Evolutionary conservation across 2,797 vertebrate species (phyloP).

Genomic region (Silurus aristotelis): DNA sequence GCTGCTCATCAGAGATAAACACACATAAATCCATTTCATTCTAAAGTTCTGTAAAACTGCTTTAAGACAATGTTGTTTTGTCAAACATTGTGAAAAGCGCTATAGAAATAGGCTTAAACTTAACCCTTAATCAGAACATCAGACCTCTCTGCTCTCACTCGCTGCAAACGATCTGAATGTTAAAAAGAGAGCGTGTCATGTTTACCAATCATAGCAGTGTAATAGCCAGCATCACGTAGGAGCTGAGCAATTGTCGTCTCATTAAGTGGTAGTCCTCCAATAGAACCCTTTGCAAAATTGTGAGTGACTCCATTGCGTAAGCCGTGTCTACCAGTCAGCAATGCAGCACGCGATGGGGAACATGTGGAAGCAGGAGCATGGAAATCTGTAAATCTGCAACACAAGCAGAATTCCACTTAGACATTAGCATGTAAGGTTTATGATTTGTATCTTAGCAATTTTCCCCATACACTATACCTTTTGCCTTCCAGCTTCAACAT

Average conservation of each 20-base stretch:
- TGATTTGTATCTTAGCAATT: neutral
- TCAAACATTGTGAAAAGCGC: too few species aligned
- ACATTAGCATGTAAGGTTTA: neutral
- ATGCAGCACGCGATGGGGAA: slow-evolving; percentile 90
- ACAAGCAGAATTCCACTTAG: neutral
- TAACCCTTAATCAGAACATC: neutral
- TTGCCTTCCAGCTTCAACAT: slow-evolving; percentile 82
- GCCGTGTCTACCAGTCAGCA: slow-evolving; percentile 91
- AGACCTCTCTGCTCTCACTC: too few species aligned
- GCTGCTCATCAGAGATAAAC: too few species aligned
- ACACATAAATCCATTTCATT: too few species aligned
- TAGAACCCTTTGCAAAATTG: slow-evolving; percentile 86
- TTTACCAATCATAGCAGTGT: slow-evolving; percentile 85
- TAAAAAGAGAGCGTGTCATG: neutral
- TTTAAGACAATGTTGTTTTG: too few species aligned
- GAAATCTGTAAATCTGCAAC: slow-evolving; percentile 87
- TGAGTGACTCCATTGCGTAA: slow-evolving; percentile 89
- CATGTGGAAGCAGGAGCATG: slow-evolving; percentile 94
- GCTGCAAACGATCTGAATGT: too few species aligned
- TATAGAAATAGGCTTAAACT: too few species aligned
- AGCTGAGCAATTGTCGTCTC: slow-evolving; percentile 89
- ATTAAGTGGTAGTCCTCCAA: slow-evolving; percentile 87
- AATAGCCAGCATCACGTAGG: slow-evolving; percentile 81
- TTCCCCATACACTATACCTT: slow-evolving; percentile 69
- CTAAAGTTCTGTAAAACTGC: too few species aligned